Evolutionary conservation across 2,888 invertebrate species (phyloP).

Genomic region (Volucella bombylans): DNA sequence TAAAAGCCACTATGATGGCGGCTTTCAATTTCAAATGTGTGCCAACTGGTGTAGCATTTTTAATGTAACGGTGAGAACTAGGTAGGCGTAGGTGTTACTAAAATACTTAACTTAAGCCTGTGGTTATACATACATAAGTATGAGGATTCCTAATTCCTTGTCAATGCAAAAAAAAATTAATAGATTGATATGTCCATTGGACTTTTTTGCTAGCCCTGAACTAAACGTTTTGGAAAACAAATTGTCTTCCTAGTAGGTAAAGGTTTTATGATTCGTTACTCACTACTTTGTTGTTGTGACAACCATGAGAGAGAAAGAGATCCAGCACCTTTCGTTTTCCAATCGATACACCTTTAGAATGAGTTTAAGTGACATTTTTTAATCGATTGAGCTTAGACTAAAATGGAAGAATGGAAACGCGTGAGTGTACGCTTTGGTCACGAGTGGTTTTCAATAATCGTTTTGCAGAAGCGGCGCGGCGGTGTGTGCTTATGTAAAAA

Average conservation of each 20-base stretch:
- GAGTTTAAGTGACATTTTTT: slow-evolving; percentile 4
- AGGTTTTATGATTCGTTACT: neutral
- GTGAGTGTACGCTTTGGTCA: slow-evolving; percentile 1
- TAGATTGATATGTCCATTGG: slow-evolving; percentile 28
- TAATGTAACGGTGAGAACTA: neutral
- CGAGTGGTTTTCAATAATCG: slow-evolving; percentile 5
- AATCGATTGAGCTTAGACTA: slow-evolving; percentile 34
- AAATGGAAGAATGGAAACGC: neutral
- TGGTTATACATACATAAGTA: no score
- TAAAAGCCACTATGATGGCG: neutral
- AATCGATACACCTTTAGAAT: slow-evolving; percentile 24
- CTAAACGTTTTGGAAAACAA: slow-evolving; percentile 5
- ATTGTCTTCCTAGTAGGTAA: neutral
- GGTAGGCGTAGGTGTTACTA: slow-evolving; percentile 11
- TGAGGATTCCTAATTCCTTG: slow-evolving; percentile 22
- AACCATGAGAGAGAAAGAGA: slow-evolving; percentile 30
- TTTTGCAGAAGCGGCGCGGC: neutral
- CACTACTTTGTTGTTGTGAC: slow-evolving; percentile 9
- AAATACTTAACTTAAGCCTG: no score
- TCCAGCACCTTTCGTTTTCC: slow-evolving; percentile 17
- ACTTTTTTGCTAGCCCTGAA: slow-evolving; percentile 33
- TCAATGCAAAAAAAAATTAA: slow-evolving; percentile 49
- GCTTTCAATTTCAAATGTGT: slow-evolving; percentile 17
- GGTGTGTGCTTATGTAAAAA: no score
- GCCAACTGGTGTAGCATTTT: neutral